Base-by-base conservation (phyloP, 2,888 invertebrate species). In the Apomyelois bistriatella region DNA sequence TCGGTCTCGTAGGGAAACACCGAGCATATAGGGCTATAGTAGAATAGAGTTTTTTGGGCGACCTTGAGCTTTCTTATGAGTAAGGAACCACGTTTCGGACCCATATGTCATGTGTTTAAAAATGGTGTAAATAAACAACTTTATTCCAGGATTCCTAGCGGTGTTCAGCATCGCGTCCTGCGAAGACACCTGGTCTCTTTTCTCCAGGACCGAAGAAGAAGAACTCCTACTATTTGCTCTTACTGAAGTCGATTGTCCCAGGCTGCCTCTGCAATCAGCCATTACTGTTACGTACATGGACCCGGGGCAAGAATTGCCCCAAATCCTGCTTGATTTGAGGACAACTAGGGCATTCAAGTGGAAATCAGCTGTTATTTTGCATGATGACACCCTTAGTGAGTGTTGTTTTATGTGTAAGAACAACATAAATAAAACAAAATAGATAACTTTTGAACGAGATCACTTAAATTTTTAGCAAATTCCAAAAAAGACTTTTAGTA, bases 221-320 rank as follows among this genome's bases (percentile, higher is more conserved):
- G 92, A 93, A 54, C 83, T 96, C 6, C 80, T 95, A 0, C 91
- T 95, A 41, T 92, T 96, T 58, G 95, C 95, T 0, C 90, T 96
- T 57, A 95, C 96, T 49, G 96, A 95, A 71, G 90, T 93, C 0
- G 95, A 96, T 68, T 97, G 97, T 73, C 94, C 96, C 0, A 91
- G 97, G 37, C 76, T 97, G 47, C 95, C 96, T 0, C 65, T 85
- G 0, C 80, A 91, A 30, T 88, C 93, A 13, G 95, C 95, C 0
- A 87, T 96, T 32, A 95, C 95, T 48, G 92, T 92, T 52, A 96
- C 96, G 0, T 84, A 94, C 52, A 84, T 94, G n/a, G 87, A 90
- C 0, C 84, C 90, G 37, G 95, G 95, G 0, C 92, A 94, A 56
- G 96, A 96, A 77, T 75, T 96, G 56, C 93, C 96, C 0, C 97